Evolutionary conservation across 2,888 invertebrate genomes (phyloP), one percentile per base, ranked within the genome.

Genomic region (Margaritifera margaritifera): DNA sequence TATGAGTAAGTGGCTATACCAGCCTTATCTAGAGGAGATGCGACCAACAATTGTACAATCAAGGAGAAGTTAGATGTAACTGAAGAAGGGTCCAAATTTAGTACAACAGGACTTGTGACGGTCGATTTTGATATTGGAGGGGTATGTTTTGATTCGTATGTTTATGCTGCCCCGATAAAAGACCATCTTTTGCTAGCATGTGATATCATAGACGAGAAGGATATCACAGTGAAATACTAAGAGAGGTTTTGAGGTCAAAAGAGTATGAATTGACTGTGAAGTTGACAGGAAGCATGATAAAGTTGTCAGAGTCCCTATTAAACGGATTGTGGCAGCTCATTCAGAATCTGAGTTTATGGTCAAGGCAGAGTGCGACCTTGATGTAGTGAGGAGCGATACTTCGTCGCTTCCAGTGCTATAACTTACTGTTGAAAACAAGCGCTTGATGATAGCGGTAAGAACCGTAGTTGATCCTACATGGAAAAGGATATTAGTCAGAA

Each of bases 91-190:
- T 64, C 61, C 8, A 66, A 69, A 5, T 60, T 71, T 68, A 67
- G 52, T 6, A 62, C 55, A 2, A 42, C 27, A 24, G 69, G 71
- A 4, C n/a, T 56, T 19, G 58, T 66, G 1, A 54, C 25, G 8
- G 6, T 73, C 11, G 52, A 11, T 11, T 15, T 69, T 24, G 20
- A 56, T 22, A 69, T 72, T 27, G 69, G 66, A n/a, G 24, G 60
- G 18, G 19, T 62, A 19, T 60, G 51, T 6, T 66, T 66, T 64
- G 56, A 51, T 3, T 69, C 67, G 68, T 50, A 54, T n/a, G 66
- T 74, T 50, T 64, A 67, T 67, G 67, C 71, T 3, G 74, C 71
- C 2, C 74, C 71, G 4, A 67, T 68, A 4, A 22, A 58, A 6
- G 69, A 75, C 57, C 57, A 64, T 5, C 19, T 75, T 31, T 27